A percentile compares a stretch with the other conserved stretches of the same genome.
phyloP scores from a whole-genome alignment of 2,888 invertebrate species.

The Rhimphoctona megacephalus region DNA sequence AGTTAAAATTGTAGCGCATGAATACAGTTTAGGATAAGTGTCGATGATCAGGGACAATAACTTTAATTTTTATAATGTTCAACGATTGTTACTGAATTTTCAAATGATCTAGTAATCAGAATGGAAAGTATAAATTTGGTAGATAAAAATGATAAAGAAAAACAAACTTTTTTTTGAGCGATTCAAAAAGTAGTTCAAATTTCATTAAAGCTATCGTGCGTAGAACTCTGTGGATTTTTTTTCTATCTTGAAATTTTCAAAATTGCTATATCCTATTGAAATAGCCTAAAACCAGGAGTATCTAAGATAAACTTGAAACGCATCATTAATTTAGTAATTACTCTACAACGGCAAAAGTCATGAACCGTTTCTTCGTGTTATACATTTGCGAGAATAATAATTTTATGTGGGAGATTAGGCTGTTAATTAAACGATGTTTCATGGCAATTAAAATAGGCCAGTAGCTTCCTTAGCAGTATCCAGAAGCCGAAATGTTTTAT shows the following conservation, averaged over 20 bases:
- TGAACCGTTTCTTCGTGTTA: constrained; percentile 16
- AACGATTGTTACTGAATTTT: neutral
- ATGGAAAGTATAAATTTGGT: too few species aligned
- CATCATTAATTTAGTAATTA: constrained; percentile 28
- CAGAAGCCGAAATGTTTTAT: constrained; percentile 39
- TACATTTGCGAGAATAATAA: constrained; percentile 21
- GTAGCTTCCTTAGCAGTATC: constrained; percentile 46
- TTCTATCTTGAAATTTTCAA: neutral
- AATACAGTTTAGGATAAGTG: neutral
- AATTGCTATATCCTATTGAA: constrained; percentile 11
- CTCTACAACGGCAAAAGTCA: constrained; percentile 11
- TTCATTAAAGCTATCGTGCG: neutral
- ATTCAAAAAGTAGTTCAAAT: neutral
- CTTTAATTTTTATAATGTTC: neutral
- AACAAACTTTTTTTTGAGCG: neutral
- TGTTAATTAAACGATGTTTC: constrained; percentile 47
- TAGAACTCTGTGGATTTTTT: neutral
- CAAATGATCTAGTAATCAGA: too few species aligned
- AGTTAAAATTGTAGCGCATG: too few species aligned
- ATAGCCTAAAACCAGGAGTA: neutral
- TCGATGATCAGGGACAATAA: neutral
- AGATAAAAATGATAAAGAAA: neutral
- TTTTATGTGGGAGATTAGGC: constrained; percentile 1
- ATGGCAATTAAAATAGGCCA: constrained; percentile 52
- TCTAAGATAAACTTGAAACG: neutral